phyloP scores from a whole-genome alignment of 2,113 vertebrate genomes.

The Conger conger region DNA sequence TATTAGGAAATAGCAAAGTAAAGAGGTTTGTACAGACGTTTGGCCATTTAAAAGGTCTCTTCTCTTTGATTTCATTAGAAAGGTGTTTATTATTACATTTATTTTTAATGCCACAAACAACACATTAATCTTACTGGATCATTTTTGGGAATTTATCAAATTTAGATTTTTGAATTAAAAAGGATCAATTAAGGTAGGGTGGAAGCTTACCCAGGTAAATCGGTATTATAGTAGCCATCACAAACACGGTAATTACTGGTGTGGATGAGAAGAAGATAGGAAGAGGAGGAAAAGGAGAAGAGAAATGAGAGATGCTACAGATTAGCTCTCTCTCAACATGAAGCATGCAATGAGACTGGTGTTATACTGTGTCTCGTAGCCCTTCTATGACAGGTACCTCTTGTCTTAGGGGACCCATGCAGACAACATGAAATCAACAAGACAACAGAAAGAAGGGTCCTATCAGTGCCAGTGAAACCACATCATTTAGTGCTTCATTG shows the following conservation, averaged over 20 bases:
- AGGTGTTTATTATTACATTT: background rate
- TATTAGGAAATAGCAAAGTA: conserved; percentile 47
- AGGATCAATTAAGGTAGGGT: conserved; percentile 75
- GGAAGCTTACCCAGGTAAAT: conserved; percentile 99
- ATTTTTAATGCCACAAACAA: background rate
- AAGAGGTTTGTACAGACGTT: conserved; percentile 32
- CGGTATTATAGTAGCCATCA: conserved; percentile 99
- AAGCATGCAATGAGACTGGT: conserved; percentile 85
- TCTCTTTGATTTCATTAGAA: conserved; percentile 13
- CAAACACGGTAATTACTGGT: conserved; percentile 99
- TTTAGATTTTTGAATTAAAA: conserved; percentile 23
- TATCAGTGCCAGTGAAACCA: background rate
- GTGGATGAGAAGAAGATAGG: conserved; percentile 82
- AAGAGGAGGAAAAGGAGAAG: conserved; percentile 57
- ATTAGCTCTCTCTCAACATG: conserved; percentile 90
- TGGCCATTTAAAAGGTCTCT: background rate
- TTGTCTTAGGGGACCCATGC: conserved; percentile 33
- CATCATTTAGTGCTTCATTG: background rate
- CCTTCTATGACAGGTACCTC: background rate
- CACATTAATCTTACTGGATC: conserved; percentile 12
- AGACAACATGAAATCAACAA: conserved; percentile 36
- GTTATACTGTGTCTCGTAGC: conserved; percentile 42
- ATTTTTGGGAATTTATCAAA: background rate
- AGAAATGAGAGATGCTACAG: conserved; percentile 87
- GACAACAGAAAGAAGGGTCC: conserved; percentile 35